phyloP scores from a whole-genome alignment of 2,797 vertebrate genomes.

The Hippoglossus hippoglossus region DNA sequence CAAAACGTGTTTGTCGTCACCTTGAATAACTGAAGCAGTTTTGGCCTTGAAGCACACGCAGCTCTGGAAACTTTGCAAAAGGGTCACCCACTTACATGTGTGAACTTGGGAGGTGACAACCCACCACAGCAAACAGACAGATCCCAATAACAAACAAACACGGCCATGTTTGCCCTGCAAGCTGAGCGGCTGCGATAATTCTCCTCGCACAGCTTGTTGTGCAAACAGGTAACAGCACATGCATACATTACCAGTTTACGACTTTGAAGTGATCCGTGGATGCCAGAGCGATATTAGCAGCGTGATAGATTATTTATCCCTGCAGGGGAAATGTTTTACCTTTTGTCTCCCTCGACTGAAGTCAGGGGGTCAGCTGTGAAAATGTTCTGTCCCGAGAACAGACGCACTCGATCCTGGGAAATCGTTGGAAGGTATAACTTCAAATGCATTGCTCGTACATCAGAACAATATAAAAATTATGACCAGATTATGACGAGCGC shows the following conservation, averaged over 20 bases:
- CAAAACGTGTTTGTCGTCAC: constrained; percentile 13
- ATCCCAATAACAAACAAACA: constrained; percentile 73
- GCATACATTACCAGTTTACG: constrained; percentile 42
- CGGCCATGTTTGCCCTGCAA: constrained; percentile 63
- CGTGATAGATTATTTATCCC: constrained; percentile 10
- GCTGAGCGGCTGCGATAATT: constrained; percentile 73
- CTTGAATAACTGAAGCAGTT: constrained; percentile 16
- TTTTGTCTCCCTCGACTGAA: constrained; percentile 12
- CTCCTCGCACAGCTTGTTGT: constrained; percentile 46
- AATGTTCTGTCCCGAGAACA: too few relatives aligned
- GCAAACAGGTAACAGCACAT: constrained; percentile 54
- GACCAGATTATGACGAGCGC: too few relatives aligned
- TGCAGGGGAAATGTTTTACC: constrained; percentile 14
- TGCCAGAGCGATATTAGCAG: constrained; percentile 23
- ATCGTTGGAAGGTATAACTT: too few relatives aligned
- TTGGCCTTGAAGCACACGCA: constrained; percentile 4
- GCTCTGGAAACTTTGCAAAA: constrained; percentile 48
- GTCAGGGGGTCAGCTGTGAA: neutral
- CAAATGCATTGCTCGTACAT: too few relatives aligned
- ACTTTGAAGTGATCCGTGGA: constrained; percentile 15
- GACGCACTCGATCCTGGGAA: too few relatives aligned
- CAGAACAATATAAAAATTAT: too few relatives aligned
- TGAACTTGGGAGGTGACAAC: constrained; percentile 58
- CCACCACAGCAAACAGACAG: constrained; percentile 59
- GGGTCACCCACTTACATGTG: constrained; percentile 47